Base-by-base conservation (phyloP, 2,888 invertebrate species). In the Lasioglossum figueresi region DNA sequence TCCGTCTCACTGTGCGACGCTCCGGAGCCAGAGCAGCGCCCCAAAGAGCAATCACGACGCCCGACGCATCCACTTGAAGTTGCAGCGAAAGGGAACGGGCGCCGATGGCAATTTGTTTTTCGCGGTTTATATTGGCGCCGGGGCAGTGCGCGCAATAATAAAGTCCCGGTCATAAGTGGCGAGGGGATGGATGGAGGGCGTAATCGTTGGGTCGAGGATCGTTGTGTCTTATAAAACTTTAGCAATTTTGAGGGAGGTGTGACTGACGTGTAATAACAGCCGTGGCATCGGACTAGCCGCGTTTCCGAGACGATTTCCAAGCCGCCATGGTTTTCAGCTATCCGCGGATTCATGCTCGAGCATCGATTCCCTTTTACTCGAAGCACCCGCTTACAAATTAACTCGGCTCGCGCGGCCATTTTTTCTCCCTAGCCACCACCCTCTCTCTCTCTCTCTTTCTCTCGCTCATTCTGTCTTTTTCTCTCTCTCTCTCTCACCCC, bases 221-320 rank as follows among this genome's bases (percentile, higher is more conserved):
- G 88, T 90, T 90, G 89, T 91, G 91, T 91, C 89, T 90, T 91
- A 86, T 85, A 88, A 89, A 92, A 92, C 88, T 92, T 92, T 92
- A 72, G 90, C 91, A 92, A 91, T 92, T 91, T 90, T 88, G 89
- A 89, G 88, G 81, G 87, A 90, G 89, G 88, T 91, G 89, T 91
- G 92, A 93, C 89, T 92, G 92, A 92, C 91, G 91, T 91, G 91
- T 90, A 92, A 92, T 92, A 92, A 92, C 88, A 88, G 86, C 81
- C 84, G 40, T 84, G 87, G 87, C 91, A 85, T 74, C 74, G 81
- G 48, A 82, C 68, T 63, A 23, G 79, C 72, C 78, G 79, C 77
- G n/a, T 68, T 19, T 10, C 87, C 84, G 80, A 77, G 87, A 89
- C 87, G 77, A 90, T 89, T 89, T 86, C 80, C 85, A 37, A 40